Conservation (phyloP, 2,797 vertebrate genomes). For the Pangasius sanitwongsei region DNA sequence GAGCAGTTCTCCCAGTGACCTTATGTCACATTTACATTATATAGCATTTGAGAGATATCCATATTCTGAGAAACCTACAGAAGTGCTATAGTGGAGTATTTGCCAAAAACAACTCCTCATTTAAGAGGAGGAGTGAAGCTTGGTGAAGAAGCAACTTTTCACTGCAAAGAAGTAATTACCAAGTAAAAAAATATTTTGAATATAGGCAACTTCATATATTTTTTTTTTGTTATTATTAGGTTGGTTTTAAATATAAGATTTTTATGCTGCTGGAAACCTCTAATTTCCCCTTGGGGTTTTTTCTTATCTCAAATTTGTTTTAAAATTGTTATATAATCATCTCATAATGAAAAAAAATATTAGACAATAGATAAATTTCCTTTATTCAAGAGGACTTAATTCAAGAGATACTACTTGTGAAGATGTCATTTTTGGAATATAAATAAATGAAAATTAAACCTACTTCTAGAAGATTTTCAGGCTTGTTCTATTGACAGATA, state of each 20-base stretch:
- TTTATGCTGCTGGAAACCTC: background rate
- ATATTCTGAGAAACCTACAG: background rate
- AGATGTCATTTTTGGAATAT: background rate
- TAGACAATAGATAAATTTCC: no score
- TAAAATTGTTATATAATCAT: no score
- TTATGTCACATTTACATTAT: background rate
- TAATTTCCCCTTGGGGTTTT: background rate
- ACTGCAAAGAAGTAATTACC: background rate
- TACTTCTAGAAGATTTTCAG: background rate
- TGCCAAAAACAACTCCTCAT: background rate
- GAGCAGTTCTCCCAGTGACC: background rate
- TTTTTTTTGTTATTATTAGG: background rate
- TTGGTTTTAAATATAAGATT: background rate
- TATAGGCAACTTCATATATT: background rate
- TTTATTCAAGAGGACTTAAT: background rate
- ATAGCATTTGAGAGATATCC: background rate
- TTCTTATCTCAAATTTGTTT: no score
- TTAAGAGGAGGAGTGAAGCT: background rate
- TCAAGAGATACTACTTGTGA: background rate
- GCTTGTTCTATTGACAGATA: background rate
- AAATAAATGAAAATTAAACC: background rate
- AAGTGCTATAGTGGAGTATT: background rate
- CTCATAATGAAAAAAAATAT: no score
- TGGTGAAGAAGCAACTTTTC: background rate
- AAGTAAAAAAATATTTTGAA: background rate